phyloP scores from a whole-genome alignment of 2,113 vertebrate genomes.

The Rhinolophus ferrumequinum region DNA sequence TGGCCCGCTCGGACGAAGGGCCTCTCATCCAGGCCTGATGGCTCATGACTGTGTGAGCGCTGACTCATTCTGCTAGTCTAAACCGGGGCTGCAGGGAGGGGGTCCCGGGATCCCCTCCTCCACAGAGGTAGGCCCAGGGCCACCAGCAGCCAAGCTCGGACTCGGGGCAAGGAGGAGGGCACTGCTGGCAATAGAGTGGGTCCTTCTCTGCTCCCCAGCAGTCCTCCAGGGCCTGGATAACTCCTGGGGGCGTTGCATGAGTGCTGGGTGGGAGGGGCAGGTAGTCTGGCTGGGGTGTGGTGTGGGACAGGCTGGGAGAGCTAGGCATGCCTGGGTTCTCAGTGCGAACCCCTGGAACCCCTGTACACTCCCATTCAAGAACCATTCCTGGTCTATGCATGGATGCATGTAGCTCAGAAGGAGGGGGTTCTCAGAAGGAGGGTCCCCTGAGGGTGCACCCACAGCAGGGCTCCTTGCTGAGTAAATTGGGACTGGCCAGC shows the following conservation, averaged over 20 bases:
- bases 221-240: slow-evolving; percentile 54
- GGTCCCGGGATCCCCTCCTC: slow-evolving; percentile 15
- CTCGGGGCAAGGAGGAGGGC: background rate
- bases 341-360: background rate
- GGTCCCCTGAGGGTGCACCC: background rate
- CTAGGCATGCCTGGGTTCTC: background rate
- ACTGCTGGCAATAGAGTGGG: background rate
- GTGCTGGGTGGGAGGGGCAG: background rate
- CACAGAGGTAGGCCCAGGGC: slow-evolving; percentile 37
- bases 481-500: background rate
- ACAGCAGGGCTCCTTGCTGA: background rate
- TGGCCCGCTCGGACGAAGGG: background rate
- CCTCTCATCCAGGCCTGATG: background rate
- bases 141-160: background rate
- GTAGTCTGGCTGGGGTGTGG: background rate
- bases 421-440: background rate
- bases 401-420: background rate
- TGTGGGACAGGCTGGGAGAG: background rate
- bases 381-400: background rate
- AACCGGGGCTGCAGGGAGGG: background rate
- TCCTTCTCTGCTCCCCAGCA: background rate
- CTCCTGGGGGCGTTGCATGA: slow-evolving; percentile 71
- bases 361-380: background rate
- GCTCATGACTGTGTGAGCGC: background rate
- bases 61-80: background rate